A percentile compares a stretch with the other conserved stretches of the same genome.
phyloP scores from a whole-genome alignment of 2,113 vertebrate species.

The Geococcyx californianus region DNA sequence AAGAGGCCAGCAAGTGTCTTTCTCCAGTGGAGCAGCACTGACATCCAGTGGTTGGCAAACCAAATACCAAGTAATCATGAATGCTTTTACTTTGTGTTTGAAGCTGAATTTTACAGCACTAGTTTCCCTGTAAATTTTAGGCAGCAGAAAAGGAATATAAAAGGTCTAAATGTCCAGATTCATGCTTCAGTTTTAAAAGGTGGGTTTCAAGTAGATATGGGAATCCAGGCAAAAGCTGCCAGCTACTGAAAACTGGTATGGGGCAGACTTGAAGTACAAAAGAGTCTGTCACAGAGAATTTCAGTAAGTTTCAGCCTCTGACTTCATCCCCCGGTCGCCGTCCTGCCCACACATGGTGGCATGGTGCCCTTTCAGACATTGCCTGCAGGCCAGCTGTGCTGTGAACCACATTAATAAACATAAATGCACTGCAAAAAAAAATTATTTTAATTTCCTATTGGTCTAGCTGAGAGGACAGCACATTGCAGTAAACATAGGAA shows the following conservation, averaged over 20 bases:
- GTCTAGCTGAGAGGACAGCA: background rate
- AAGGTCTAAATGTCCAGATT: background rate
- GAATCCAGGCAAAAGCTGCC: background rate
- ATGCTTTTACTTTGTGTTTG: background rate
- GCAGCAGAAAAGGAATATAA: background rate
- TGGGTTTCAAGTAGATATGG: background rate
- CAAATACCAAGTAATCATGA: background rate
- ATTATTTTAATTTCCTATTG: background rate
- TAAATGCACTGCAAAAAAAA: background rate
- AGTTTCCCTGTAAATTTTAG: background rate
- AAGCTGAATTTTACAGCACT: background rate
- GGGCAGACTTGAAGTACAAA: background rate
- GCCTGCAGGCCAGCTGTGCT: background rate
- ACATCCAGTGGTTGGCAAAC: slow-evolving; percentile 52
- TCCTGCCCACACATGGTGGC: rapidly evolving
- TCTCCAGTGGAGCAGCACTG: slow-evolving; percentile 44
- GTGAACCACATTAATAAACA: background rate
- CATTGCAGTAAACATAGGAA: background rate
- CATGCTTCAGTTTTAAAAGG: background rate
- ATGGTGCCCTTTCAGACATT: background rate
- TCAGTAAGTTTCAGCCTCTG: background rate
- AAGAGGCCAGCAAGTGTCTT: background rate
- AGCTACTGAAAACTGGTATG: background rate
- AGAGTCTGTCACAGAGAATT: background rate
- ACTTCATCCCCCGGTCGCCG: background rate